Evolutionary conservation across 2,797 vertebrate species (phyloP).

Genomic region (Pyrrhura leucotis): DNA sequence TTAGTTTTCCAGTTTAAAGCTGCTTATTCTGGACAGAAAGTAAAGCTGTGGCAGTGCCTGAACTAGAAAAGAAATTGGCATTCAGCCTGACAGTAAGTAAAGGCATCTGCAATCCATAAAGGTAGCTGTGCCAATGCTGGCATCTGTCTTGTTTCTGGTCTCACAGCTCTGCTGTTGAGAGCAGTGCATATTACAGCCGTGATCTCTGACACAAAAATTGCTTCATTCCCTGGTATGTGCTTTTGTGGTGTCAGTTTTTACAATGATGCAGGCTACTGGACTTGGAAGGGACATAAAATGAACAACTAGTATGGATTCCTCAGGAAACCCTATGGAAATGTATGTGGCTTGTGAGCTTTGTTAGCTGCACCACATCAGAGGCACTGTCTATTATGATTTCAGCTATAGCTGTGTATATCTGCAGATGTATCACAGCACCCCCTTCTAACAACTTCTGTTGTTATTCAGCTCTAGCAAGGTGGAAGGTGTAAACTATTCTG

Average conservation of each 20-base stretch:
- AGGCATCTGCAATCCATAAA: not conserved
- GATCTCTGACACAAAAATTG: not conserved
- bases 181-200: not conserved
- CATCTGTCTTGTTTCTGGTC: not conserved
- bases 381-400: not conserved
- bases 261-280: not conserved
- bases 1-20: not conserved
- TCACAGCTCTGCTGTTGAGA: not conserved
- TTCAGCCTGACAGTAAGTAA: not conserved
- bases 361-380: not conserved
- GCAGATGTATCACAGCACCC: not conserved
- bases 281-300: not conserved
- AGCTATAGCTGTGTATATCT: not conserved
- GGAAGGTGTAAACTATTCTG: not conserved
- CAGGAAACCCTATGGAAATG: not conserved
- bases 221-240: not conserved
- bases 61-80: not conserved
- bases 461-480: not conserved
- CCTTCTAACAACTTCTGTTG: not conserved
- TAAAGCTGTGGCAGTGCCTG: not conserved
- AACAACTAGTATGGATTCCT: not conserved
- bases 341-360: not conserved
- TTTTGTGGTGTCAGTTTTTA: not conserved
- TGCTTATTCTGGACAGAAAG: not conserved
- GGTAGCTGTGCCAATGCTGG: not conserved